These are phyloP conservation scores for Apocrypta bakeri DNA, from an alignment of 1,140 invertebrate genomes.

Conservation along the genomic window DNA sequence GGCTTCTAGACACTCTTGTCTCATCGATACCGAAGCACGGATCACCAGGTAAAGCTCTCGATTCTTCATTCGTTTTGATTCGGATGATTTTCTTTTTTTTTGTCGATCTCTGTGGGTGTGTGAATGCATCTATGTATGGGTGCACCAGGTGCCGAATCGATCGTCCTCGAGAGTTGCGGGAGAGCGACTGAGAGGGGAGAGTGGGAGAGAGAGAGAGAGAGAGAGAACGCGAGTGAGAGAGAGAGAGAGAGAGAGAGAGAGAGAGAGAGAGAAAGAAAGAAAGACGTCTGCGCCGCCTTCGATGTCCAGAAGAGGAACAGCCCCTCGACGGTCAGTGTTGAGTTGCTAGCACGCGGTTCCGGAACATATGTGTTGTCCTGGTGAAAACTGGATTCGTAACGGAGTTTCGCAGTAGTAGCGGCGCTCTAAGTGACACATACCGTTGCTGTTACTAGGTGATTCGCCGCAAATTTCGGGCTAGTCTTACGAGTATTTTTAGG, in stretches of 20 bases:
- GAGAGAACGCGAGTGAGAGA: too few species aligned
- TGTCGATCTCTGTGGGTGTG: not conserved
- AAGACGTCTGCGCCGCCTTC: not conserved
- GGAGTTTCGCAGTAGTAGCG: not conserved
- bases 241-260: not conserved
- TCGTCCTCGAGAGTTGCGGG: constrained; percentile 8
- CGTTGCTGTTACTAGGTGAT: not conserved
- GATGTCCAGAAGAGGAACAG: not conserved
- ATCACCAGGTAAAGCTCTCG: not conserved
- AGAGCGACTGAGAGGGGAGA: not conserved
- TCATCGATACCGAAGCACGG: not conserved
- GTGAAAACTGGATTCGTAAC: not conserved
- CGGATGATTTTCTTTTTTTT: not conserved
- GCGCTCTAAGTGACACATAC: not conserved
- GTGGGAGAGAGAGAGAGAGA: not conserved
- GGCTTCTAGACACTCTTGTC: not conserved
- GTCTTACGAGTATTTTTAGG: constrained; percentile 11
- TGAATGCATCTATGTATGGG: not conserved
- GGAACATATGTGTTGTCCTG: not conserved
- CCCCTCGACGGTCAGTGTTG: not conserved
- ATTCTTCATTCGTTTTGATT: not conserved
- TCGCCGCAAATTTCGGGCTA: constrained; percentile 4
- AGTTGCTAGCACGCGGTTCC: not conserved
- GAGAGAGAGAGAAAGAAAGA: not conserved
- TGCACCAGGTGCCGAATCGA: constrained; percentile 39